Evolutionary conservation across 2,888 invertebrate genomes (phyloP), one percentile per base, ranked within the genome.

Genomic region (Ariolimax columbianus): DNA sequence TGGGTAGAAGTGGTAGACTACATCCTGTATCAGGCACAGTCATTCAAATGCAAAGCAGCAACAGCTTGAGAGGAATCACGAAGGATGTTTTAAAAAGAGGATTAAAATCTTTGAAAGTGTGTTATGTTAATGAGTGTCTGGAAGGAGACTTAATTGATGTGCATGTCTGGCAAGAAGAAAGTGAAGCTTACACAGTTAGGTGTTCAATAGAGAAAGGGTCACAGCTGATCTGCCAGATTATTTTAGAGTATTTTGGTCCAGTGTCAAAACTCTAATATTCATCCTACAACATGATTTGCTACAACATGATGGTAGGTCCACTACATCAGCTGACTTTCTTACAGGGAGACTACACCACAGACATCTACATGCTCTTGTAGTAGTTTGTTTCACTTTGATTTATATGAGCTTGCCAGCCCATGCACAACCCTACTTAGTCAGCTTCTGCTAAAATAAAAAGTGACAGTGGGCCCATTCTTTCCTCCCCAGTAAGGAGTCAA

Each of bases 101-200:
- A n/a, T 84, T 92, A 0, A 89, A 89, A 38, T 82, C 88, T 26
- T 88, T 92, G 85, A 89, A 91, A 47, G 83, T 90, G 23, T 86
- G 89, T 72, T 93, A 90, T 82, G 83, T 87, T 38, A 90, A 91
- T 11, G 93, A 93, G 82, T 90, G 91, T 84, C 78, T 88, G 30
- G 91, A 92, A 40, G 91, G 90, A 7, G 92, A 93, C 75, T 75
- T 86, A 0, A 78, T 93, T 30, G 86, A 88, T 47, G 88, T 92
- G 0, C 87, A 87, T 63, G 86, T 89, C 17, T 93, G 93, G 93
- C 88, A 75, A 11, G 77, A 51, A 9, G 83, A 85, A 14, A 66
- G 47, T 33, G 47, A 70, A 36, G 73, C 83, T 33, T 81, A 77
- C 40, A 72, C 59, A 23, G 66, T 87, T 33, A 63, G 85, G 40